phyloP scores from a whole-genome alignment of 2,797 vertebrate genomes.

The Fundulus diaphanus region DNA sequence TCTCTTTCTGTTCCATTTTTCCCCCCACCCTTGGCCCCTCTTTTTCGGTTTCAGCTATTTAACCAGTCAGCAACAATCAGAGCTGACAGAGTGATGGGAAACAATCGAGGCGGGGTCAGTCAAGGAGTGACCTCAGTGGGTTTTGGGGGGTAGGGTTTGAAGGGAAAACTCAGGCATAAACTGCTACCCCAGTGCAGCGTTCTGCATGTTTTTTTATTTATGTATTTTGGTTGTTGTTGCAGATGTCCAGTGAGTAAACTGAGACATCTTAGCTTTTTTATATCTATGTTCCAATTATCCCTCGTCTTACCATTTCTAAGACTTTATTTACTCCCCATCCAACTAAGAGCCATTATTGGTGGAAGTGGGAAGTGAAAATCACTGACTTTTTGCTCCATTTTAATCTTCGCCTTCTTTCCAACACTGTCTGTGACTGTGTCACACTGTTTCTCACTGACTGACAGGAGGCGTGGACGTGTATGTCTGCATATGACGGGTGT shows the following conservation, averaged over 20 bases:
- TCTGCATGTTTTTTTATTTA: constrained; percentile 74
- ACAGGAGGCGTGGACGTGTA: constrained; percentile 68
- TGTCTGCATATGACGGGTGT: constrained; percentile 36
- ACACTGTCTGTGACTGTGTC: constrained; percentile 64
- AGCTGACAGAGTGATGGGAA: constrained; percentile 85
- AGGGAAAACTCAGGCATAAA: constrained; percentile 69
- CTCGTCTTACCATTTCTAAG: constrained; percentile 37
- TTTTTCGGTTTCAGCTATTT: constrained; percentile 82
- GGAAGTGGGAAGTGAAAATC: constrained; percentile 63
- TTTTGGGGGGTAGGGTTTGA: constrained; percentile 66
- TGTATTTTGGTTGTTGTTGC: too few species aligned
- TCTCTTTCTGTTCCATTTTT: constrained; percentile 63
- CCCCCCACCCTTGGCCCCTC: constrained; percentile 48
- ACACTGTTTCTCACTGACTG: constrained; percentile 65
- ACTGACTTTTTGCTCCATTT: constrained; percentile 66
- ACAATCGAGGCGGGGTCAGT: constrained; percentile 82
- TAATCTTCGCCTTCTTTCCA: constrained; percentile 50
- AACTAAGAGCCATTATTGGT: constrained; percentile 41
- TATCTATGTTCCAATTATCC: constrained; percentile 40
- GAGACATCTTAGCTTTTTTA: constrained; percentile 68
- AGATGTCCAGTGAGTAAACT: constrained; percentile 76
- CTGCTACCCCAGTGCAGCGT: constrained; percentile 66
- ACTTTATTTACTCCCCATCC: constrained; percentile 50
- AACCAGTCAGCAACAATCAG: constrained; percentile 85
- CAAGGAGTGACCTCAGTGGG: constrained; percentile 77